Base-by-base conservation (phyloP, 2,888 invertebrate genomes). In the Drosophila paramelanica region DNA sequence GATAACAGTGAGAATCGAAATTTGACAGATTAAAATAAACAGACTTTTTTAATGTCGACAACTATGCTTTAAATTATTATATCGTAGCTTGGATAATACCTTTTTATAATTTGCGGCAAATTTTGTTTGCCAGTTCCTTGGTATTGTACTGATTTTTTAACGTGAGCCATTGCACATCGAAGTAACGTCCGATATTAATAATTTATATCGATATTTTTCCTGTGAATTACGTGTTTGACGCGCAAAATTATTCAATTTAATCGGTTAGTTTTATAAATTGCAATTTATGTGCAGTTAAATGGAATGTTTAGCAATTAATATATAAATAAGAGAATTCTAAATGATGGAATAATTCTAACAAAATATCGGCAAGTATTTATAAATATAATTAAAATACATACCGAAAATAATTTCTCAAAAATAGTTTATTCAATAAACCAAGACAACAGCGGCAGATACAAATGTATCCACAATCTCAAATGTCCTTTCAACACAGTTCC, bases 1-100 rank as follows among this genome's bases (percentile, higher is more conserved):
- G 53, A 74, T 56, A 43, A 17, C 42, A 27, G 31, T 8, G 11
- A 1, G 5, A 43, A 8, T 46, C 59, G 59, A 45, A 46, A n/a
- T 8, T 46, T n/a, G 2, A 25, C 14, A 17, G 10, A 1, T 8
- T 13, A 6, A 8, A 39, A n/a, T 47, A 31, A 25, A 39, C 14
- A 31, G 23, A 52, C 47, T 8, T 39, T 14, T n/a, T 14, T 13
- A 42, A 13, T 6, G 5, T 41, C 8, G n/a, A 10, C 27, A 23
- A 11, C 31, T 39, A 11, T 57, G n/a, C 50, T 51, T 27, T 31
- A 5, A 13, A 36, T 31, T 31, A 36, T 36, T 36, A 13, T 27
- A 27, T 8, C 8, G 7, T 8, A 31, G 8, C 8, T 33, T 11
- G 33, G 3, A 3, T 11, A 11, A 33, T 3, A 23, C 4, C 4